Evolutionary conservation across 1,140 invertebrate genomes (phyloP), one percentile per base, ranked within the genome.

Genomic region (Patella vulgata): DNA sequence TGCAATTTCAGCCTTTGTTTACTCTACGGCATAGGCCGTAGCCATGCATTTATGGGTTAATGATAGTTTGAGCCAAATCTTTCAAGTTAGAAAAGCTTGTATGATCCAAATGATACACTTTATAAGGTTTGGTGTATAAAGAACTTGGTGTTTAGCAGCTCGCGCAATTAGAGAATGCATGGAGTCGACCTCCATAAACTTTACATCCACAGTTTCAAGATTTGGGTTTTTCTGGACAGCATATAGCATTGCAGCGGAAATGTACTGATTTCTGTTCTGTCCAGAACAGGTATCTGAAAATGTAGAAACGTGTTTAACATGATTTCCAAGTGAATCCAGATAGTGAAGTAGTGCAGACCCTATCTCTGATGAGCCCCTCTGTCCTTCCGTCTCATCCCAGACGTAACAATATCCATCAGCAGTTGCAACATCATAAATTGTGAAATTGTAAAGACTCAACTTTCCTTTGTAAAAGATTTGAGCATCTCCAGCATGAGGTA

Each of bases 241-340:
- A 8, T 52, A 27, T 1, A 52, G 23, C 27, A 52, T 17, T 30
- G 50, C 50, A 14, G 50, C 50, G 1, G 50, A 17, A 6, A 52
- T 17, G 30, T 52, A 27, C 19, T 52, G 50, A 21, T 52, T 52
- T 12, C 50, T 30, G 4, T 73, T 63, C 55, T 79, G 73, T 5
- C 75, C 73, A 48, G 67, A 70, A 52, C 73, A 79, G 58, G 74
- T 77, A 47, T 81, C 78, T 12, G 73, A 77, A 57, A 73, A 78
- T 48, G 75, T 72, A 57, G 71, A 59, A 11, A 78, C 50, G 17
- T 52, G 30, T 21, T 1, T 52, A n/a, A 52, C 28, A 1, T 30
- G 33, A 9, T 9, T 21, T 2, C 30, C 31, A 19, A 63, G 31
- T 3, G 53, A 57, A 1, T 47, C 21, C 6, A 63, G 42, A 25